Percentiles rank a stretch among this genome's conserved stretches.
These are phyloP conservation scores for Drosophila phalerata DNA, from an alignment of 2,888 invertebrate species.

Conservation along the genomic window DNA sequence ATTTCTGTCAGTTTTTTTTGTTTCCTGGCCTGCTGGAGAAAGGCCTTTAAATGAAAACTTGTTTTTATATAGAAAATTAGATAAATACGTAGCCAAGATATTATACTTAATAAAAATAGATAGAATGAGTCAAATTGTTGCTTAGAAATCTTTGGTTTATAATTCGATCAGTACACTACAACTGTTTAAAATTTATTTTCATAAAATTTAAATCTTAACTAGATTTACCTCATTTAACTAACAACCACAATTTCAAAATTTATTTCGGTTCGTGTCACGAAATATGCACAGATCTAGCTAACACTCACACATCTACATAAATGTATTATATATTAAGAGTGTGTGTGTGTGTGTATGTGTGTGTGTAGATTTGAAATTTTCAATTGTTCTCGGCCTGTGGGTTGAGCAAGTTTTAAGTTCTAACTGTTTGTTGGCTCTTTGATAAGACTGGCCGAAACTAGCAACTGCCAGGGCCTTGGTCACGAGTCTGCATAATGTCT, in stretches of 20 bases:
- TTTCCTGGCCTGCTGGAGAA: no score
- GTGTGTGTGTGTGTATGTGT: constrained; percentile 7
- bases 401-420: constrained; percentile 73
- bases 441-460: constrained; percentile 56
- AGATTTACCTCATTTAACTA: not conserved
- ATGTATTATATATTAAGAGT: not conserved
- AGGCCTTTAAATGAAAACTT: no score
- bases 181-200: no score
- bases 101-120: no score
- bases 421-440: constrained; percentile 66
- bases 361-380: constrained; percentile 25
- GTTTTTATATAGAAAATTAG: no score
- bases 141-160: no score
- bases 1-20: no score
- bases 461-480: constrained; percentile 51
- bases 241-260: not conserved
- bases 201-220: not conserved
- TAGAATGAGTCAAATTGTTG: no score
- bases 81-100: no score
- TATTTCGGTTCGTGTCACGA: not conserved
- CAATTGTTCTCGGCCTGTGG: constrained; percentile 36
- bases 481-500: constrained; percentile 39
- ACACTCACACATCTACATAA: not conserved
- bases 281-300: constrained; percentile 23
- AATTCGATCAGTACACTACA: no score